phyloP scores from a whole-genome alignment of 2,888 invertebrate genomes.

The Lycocerus yunnanus region DNA sequence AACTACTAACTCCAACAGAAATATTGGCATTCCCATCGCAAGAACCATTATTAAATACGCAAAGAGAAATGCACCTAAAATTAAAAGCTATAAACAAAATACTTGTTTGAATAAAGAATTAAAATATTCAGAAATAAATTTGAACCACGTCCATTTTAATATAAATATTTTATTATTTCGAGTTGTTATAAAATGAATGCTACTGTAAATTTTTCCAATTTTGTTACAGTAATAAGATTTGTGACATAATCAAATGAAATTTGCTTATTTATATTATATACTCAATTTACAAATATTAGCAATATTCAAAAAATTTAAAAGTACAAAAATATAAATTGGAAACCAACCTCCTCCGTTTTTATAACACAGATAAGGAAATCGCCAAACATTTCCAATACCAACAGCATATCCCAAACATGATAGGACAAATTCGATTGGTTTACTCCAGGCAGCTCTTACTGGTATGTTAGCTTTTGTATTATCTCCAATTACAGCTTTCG shows the following conservation, averaged over 20 bases:
- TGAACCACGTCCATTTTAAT: not conserved
- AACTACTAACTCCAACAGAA: slow-evolving; percentile 76
- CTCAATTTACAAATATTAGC: not conserved
- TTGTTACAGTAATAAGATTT: not conserved
- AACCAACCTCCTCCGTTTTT: slow-evolving; percentile 77
- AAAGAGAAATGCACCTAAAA: slow-evolving; percentile 75
- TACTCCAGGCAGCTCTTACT: slow-evolving; percentile 63
- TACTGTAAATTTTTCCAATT: not conserved
- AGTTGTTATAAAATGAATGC: not conserved
- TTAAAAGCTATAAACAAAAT: not conserved
- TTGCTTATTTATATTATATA: not conserved
- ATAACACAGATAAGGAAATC: slow-evolving; percentile 79
- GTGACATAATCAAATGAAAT: not conserved
- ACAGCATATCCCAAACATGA: slow-evolving; percentile 79
- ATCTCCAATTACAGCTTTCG: not conserved
- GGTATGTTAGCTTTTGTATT: slow-evolving; percentile 36
- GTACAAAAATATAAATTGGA: slow-evolving; percentile 9
- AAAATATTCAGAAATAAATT: not conserved
- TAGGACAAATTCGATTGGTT: slow-evolving; percentile 73
- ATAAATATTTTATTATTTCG: not conserved
- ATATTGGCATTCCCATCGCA: slow-evolving; percentile 79
- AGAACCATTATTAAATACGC: slow-evolving; percentile 75
- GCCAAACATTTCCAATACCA: slow-evolving; percentile 79
- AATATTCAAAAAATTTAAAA: not conserved
- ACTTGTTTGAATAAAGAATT: not conserved